phyloP scores from a whole-genome alignment of 2,113 vertebrate species.

The Narcine bancroftii region DNA sequence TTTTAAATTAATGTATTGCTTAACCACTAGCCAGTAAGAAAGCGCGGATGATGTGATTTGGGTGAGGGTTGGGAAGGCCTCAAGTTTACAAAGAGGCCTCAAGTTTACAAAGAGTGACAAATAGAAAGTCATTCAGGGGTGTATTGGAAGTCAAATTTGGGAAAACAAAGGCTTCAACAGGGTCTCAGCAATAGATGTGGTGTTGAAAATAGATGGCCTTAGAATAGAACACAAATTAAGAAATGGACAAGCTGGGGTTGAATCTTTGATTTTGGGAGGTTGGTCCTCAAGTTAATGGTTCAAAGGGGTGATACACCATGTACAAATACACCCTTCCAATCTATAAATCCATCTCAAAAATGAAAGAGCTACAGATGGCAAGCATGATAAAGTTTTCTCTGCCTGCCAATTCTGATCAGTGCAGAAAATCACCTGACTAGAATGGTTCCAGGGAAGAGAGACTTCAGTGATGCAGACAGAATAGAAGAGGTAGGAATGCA shows the following conservation, averaged over 20 bases:
- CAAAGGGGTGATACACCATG: not conserved
- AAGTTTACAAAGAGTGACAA: too few relatives aligned
- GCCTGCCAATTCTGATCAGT: not conserved
- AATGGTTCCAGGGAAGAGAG: not conserved
- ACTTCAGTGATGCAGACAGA: too few relatives aligned
- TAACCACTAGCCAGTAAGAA: too few relatives aligned
- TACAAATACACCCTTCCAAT: not conserved
- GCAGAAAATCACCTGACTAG: not conserved
- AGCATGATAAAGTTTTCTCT: not conserved
- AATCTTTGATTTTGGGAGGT: not conserved
- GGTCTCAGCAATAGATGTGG: too few relatives aligned
- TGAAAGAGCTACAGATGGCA: not conserved
- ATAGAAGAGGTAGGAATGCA: too few relatives aligned
- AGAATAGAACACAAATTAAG: not conserved
- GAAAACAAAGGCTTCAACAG: too few relatives aligned
- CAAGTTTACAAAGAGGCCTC: too few relatives aligned
- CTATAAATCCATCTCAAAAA: not conserved
- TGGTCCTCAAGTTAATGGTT: not conserved
- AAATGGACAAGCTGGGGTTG: not conserved
- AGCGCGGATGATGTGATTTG: too few relatives aligned
- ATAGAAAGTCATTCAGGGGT: too few relatives aligned
- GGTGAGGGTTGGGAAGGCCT: too few relatives aligned
- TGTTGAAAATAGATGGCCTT: too few relatives aligned
- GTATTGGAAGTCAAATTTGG: too few relatives aligned
- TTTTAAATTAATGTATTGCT: not conserved